These are phyloP conservation scores for Actinia equina DNA, from an alignment of 64 coral and sea anemone genomes.

Conservation along the genomic window DNA sequence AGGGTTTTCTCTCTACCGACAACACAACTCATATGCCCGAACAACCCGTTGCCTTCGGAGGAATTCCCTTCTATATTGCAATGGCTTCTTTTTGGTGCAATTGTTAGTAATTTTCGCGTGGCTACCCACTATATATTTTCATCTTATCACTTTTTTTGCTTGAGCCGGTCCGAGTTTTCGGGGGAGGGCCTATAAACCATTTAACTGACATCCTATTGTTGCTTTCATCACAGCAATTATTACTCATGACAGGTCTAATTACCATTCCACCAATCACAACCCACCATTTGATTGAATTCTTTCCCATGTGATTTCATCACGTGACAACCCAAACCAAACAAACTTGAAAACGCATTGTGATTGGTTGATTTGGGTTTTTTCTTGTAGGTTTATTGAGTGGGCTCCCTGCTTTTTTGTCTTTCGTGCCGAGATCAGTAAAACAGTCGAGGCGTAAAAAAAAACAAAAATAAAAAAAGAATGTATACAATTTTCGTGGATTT, in stretches of 20 bases:
- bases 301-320: slow-evolving; percentile 47
- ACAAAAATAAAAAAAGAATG: not conserved
- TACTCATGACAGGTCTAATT: slow-evolving; percentile 75
- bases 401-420: slow-evolving; percentile 8
- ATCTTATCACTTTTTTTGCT: slow-evolving; percentile 52
- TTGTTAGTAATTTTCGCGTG: slow-evolving; percentile 53
- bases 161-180: slow-evolving; percentile 53
- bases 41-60: not conserved
- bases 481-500: not conserved
- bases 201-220: slow-evolving; percentile 74
- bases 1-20: not conserved
- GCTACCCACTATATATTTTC: slow-evolving; percentile 36
- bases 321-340: slow-evolving; percentile 53
- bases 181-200: slow-evolving; percentile 49
- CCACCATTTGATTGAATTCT: slow-evolving; percentile 8
- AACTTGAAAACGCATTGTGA: slow-evolving; percentile 23
- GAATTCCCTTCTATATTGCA: slow-evolving; percentile 3
- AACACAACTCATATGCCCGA: slow-evolving; percentile 15
- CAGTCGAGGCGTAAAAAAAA: not conserved
- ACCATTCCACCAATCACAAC: slow-evolving; percentile 39
- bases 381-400: not conserved
- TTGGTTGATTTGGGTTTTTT: slow-evolving; percentile 44
- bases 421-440: not conserved
- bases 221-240: slow-evolving; percentile 82
- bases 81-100: slow-evolving; percentile 20